phyloP scores from a whole-genome alignment of 2,113 vertebrate genomes.

The Acanthisitta chloris region DNA sequence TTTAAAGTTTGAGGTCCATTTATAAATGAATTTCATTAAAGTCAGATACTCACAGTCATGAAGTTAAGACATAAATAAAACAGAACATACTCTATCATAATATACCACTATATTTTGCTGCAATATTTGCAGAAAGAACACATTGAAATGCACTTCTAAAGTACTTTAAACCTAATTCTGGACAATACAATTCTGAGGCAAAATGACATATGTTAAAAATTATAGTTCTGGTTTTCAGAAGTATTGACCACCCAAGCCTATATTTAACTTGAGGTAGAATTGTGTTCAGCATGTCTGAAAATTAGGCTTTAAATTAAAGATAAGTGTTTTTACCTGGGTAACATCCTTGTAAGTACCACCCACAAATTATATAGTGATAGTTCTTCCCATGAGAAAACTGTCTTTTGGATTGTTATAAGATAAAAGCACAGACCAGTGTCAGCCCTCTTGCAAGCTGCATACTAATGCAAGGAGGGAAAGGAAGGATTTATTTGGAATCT shows the following conservation, averaged over 20 bases:
- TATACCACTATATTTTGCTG: background rate
- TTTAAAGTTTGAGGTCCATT: background rate
- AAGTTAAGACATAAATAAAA: background rate
- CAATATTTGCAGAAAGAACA: background rate
- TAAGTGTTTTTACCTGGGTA: constrained; percentile 1
- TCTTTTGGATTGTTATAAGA: constrained; percentile 18
- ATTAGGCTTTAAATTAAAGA: constrained; percentile 21
- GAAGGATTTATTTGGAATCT: constrained; percentile 33
- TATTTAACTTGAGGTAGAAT: constrained; percentile 6
- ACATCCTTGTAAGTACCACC: background rate
- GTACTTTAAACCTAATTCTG: background rate
- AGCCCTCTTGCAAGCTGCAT: background rate
- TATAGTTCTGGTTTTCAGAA: background rate
- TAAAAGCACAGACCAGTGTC: background rate
- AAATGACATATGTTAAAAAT: background rate
- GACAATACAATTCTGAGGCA: background rate
- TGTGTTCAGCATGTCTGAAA: constrained; percentile 8
- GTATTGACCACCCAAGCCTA: background rate
- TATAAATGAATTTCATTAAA: background rate
- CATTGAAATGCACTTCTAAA: background rate
- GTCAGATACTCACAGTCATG: background rate
- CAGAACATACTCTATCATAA: background rate
- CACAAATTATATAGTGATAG: background rate
- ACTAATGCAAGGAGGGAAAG: background rate
- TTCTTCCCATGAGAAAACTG: background rate